Base-by-base conservation (phyloP, 1,140 invertebrate genomes). In the Dinoponera quadriceps region DNA sequence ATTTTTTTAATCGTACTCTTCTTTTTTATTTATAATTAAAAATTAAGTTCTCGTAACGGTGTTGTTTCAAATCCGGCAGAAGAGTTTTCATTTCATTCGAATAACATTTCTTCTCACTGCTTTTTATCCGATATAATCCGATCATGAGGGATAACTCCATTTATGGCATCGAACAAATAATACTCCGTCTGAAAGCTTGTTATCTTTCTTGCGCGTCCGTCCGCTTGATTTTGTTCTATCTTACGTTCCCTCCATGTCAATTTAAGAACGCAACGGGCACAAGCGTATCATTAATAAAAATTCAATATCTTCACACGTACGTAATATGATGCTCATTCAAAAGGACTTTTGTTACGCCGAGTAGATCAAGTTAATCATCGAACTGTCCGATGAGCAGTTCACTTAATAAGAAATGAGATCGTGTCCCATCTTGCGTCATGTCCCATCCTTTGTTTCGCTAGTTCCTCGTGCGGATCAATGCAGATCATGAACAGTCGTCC, bases 251-350 rank as follows among this genome's bases (percentile, higher is more conserved):
- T 25, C 13, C 14, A 38, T 72, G 33, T 57, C 11, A 44, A 68
- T 18, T n/a, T 16, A 9, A 5, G 4, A 16, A 51, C 3, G 27
- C 16, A 55, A 11, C 16, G 3, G 25, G 4, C 0, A 44, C 38
- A 13, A 55, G n/a, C 4, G 7, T 33, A 57, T 18, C 20, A n/a
- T 72, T 38, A 73, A 72, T 72, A 57, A 57, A 3, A 55, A 55
- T 57, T 22, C n/a, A 57, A 55, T 33, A 18, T 38, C 3, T 33
- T 33, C 33, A 33, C 33, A 33, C 33, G 33, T 33, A 3, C 7
- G 33, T 33, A 33, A 33, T 33, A 33, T 33, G 33, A 44, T 44
- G 11, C 7, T 44, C 3, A 44, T 44, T 44, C 1, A n/a, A n/a
- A 22, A n/a, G 4, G 62, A 1, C 11, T 62, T 44, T 74, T 60